phyloP scores from a whole-genome alignment of 2,113 vertebrate species.

The Uropsilus gracilis region DNA sequence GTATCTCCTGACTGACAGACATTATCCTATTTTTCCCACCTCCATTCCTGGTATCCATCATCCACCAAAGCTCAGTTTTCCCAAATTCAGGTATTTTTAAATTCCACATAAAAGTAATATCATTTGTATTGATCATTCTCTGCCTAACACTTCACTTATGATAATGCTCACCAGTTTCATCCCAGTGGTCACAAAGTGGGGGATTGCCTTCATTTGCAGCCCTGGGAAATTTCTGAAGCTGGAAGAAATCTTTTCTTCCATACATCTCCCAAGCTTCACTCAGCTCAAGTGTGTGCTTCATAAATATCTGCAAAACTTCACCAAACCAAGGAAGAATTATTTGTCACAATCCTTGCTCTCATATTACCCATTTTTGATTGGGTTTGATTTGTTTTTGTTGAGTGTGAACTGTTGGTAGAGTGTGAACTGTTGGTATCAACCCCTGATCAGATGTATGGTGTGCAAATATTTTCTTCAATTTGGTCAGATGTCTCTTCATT shows the following conservation, averaged over 20 bases:
- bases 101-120: neutral
- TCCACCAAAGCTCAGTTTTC: neutral
- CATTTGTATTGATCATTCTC: neutral
- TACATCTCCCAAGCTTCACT: neutral
- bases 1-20: neutral
- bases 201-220: neutral
- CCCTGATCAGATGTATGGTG: neutral
- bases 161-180: neutral
- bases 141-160: neutral
- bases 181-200: neutral
- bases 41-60: neutral
- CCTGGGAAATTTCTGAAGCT: neutral
- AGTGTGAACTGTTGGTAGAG: too few relatives aligned
- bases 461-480: neutral
- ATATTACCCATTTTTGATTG: too few relatives aligned
- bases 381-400: too few relatives aligned
- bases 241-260: neutral
- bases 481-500: neutral
- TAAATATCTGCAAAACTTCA: neutral
- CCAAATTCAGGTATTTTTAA: neutral
- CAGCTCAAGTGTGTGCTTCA: neutral
- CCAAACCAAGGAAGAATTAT: neutral
- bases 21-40: neutral
- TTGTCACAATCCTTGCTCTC: too few relatives aligned
- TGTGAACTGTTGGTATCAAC: too few relatives aligned